Conservation (phyloP, 2,797 vertebrate genomes). For the Amblyraja radiata region DNA sequence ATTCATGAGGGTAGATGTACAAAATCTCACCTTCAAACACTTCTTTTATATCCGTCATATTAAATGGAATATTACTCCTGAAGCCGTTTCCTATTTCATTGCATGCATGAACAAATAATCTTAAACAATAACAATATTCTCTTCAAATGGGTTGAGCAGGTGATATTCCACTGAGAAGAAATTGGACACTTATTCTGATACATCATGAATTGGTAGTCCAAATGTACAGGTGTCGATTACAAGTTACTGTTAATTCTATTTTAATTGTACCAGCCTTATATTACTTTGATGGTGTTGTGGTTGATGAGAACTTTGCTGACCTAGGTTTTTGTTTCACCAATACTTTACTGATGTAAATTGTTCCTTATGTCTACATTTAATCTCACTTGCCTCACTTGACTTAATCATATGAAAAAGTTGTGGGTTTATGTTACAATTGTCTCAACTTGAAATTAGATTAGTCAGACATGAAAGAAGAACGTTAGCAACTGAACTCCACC, state of each 20-base stretch:
- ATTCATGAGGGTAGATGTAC: too few relatives aligned
- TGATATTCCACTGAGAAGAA: not conserved
- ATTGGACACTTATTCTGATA: not conserved
- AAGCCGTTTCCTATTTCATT: not conserved
- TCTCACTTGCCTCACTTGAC: not conserved
- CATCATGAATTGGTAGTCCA: not conserved
- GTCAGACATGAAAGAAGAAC: not conserved
- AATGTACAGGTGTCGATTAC: not conserved
- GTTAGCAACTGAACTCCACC: not conserved
- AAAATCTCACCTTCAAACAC: constrained; percentile 41
- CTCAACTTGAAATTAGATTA: not conserved
- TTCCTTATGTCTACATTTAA: not conserved
- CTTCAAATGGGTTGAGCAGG: too few relatives aligned
- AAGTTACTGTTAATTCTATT: not conserved
- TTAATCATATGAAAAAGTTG: not conserved
- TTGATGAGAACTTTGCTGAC: not conserved
- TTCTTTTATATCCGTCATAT: constrained; percentile 38
- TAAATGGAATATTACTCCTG: constrained; percentile 34
- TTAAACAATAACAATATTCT: not conserved
- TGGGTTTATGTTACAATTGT: not conserved
- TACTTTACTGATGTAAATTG: not conserved
- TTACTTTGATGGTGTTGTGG: not conserved
- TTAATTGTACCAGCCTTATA: not conserved
- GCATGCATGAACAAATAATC: not conserved
- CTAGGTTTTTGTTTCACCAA: not conserved